Percentiles rank a stretch among this genome's conserved stretches.
phyloP scores from a whole-genome alignment of 64 coral and sea anemone species.

The Acropora tenuis region DNA sequence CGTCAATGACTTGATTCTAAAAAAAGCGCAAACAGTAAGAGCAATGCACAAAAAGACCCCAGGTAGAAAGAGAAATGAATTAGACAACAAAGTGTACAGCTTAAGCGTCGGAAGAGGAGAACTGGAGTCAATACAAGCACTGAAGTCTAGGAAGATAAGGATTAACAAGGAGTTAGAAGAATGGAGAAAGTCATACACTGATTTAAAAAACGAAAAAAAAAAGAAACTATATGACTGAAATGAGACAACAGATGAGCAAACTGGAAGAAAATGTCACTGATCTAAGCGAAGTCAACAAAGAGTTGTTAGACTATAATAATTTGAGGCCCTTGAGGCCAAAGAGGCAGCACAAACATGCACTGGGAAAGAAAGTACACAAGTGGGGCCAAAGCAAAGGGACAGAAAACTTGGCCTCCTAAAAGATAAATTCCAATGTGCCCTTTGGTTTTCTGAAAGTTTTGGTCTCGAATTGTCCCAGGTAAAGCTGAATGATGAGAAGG shows the following conservation, averaged over 20 bases:
- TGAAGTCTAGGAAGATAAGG: not conserved
- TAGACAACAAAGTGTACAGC: constrained; percentile 3
- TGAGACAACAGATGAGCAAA: constrained; percentile 32
- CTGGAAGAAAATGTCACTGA: constrained; percentile 34
- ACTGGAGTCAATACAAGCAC: not conserved
- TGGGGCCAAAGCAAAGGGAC: constrained; percentile 39
- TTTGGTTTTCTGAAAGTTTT: constrained; percentile 36
- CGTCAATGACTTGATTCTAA: constrained; percentile 2
- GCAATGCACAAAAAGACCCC: not conserved
- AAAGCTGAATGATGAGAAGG: constrained; percentile 1
- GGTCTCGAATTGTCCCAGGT: constrained; percentile 8
- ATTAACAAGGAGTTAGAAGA: constrained; percentile 21
- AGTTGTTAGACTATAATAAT: constrained; percentile 23
- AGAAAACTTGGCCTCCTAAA: constrained; percentile 39
- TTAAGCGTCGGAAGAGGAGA: constrained; percentile 25
- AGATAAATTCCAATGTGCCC: constrained; percentile 34
- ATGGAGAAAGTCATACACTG: constrained; percentile 44
- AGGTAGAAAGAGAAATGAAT: constrained; percentile 31
- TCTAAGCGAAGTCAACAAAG: constrained; percentile 28
- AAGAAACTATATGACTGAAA: constrained; percentile 15
- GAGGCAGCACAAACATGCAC: not conserved
- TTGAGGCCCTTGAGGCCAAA: constrained; percentile 38
- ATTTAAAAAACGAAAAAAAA: constrained; percentile 41
- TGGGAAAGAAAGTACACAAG: constrained; percentile 24
- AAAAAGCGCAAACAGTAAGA: not conserved